phyloP scores from a whole-genome alignment of 2,888 invertebrate species.

The Scotopteryx bipunctaria region DNA sequence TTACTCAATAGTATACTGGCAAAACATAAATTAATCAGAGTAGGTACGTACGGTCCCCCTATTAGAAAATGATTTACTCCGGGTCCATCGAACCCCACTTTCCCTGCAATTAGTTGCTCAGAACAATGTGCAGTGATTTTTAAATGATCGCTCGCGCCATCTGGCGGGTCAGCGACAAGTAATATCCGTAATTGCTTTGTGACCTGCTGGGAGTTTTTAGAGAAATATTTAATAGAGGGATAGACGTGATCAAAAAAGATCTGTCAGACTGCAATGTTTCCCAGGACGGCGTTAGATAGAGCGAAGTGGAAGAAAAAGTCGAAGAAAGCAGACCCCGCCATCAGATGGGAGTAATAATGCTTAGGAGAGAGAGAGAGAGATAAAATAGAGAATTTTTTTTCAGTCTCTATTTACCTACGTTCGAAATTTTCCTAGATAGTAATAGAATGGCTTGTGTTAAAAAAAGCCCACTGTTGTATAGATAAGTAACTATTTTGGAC shows the following conservation, averaged over 20 bases:
- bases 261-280: no score
- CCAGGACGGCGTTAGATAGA: no score
- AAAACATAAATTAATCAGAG: conserved; percentile 50
- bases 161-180: conserved; percentile 65
- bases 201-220: conserved; percentile 22
- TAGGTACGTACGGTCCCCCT: conserved; percentile 56
- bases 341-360: no score
- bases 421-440: no score
- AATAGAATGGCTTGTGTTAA: no score
- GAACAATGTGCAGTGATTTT: conserved; percentile 84
- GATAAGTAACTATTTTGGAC: no score
- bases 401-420: no score
- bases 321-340: no score
- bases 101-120: conserved; percentile 81
- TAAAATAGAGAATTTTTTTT: no score
- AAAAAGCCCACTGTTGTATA: no score
- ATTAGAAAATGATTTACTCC: conserved; percentile 78
- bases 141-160: conserved; percentile 78
- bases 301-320: no score
- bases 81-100: conserved; percentile 78
- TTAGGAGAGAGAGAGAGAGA: no score
- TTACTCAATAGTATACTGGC: conserved; percentile 31
- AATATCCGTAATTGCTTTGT: conserved; percentile 75
- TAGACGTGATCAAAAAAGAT: background rate
- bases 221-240: conserved; percentile 30